Percentiles rank a stretch among this genome's conserved stretches.
These are phyloP conservation scores for Slavum lentiscoides DNA, from an alignment of 2,888 invertebrate genomes.

Conservation along the genomic window DNA sequence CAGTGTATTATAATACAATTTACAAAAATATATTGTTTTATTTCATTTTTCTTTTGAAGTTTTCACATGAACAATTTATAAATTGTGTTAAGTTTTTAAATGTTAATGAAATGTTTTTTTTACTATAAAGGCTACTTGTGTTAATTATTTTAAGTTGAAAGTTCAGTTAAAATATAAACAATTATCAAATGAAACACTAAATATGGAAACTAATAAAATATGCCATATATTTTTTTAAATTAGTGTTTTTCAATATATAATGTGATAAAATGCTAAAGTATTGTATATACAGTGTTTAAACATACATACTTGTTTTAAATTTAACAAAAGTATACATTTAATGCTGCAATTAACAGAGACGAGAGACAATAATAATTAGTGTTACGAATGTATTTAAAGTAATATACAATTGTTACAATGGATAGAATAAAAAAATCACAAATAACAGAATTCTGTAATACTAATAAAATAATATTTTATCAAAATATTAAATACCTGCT, in stretches of 20 bases:
- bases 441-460: conserved; percentile 12
- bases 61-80: background rate
- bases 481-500: conserved; percentile 7
- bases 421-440: conserved; percentile 10
- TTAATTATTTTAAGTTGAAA: conserved; percentile 13
- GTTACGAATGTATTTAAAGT: conserved; percentile 13
- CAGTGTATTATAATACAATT: conserved; percentile 5
- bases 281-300: conserved; percentile 22
- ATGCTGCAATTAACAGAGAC: conserved; percentile 17
- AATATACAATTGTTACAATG: background rate
- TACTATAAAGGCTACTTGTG: background rate
- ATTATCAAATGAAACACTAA: background rate
- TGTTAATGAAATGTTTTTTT: background rate
- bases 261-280: conserved; percentile 1
- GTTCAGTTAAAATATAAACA: conserved; percentile 7
- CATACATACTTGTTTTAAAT: background rate
- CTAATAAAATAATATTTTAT: conserved; percentile 12
- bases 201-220: background rate
- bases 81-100: background rate
- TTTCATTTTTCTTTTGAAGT: background rate
- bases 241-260: conserved; percentile 6
- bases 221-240: conserved; percentile 5
- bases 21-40: background rate
- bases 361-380: background rate
- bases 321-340: conserved; percentile 6